Evolutionary conservation across 30 jellyfish, hydroid and myxozoan genomes (phyloP), one percentile per base, ranked within the genome.

Genomic region (Morbakka virulenta): DNA sequence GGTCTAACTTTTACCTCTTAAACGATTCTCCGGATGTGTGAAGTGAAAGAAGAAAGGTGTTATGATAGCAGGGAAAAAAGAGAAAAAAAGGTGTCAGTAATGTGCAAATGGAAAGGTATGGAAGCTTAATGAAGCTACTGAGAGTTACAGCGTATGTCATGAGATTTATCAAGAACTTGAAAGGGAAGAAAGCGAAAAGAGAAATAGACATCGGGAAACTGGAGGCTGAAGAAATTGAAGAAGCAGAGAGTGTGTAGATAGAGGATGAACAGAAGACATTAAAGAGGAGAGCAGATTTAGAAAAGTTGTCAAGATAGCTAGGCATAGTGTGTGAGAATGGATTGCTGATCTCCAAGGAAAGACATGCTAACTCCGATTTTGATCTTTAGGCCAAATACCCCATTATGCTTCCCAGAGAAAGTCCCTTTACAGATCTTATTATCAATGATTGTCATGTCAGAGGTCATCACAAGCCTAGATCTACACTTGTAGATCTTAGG

Each of bases 401-500:
- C 0, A 78, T 78, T 65, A 29, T 63, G 22, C 81, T 78, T 6
- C 82, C 81, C 33, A 78, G 32, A 52, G 89, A 65, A 23, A 72
- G 65, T 50, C 35, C 50, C 35, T 78, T 78, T 41, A 50, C 89
- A 13, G 32, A 63, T n/a, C 63, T 78, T 1, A 25, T 78, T 35
- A 47, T 63, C 23, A 32, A 29, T 32, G 53, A 78, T 64, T 78
- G 89, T 30, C 89, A 78, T 65, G 32, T 14, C 12, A 68, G 52
- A 29, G 69, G 67, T 24, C 57, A 67, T 50, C 92, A 80, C 61
- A 36, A 34, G 36, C 77, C 69, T 25, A 67, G 31, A 35, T 76
- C 84, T 23, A 69, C 92, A 22, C 57, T 80, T 27, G 70, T 85
- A 21, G 92, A 80, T 52, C 49, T 80, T 23, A 31, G 85, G 35